Base-by-base conservation (phyloP, 2,113 vertebrate species). In the Caretta caretta region DNA sequence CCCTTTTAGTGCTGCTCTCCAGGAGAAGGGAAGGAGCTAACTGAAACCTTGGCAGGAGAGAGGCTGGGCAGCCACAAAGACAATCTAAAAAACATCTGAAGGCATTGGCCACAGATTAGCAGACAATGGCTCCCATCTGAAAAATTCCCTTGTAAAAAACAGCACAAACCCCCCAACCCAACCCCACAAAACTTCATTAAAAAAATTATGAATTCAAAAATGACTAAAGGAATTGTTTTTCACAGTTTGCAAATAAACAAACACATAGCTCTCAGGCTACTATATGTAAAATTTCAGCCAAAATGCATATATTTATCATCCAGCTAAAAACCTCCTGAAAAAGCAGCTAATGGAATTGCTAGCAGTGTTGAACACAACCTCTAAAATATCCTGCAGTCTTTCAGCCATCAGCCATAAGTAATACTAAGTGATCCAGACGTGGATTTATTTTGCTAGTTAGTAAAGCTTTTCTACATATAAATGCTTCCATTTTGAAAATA, bases 251-350 rank as follows among this genome's bases (percentile, higher is more conserved):
- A 53, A 53, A 87, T 46, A 84, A 92, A 48, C 35, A 35, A 79
- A 86, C 50, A 92, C 93, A 95, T 94, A 90, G 6, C 31, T 65
- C 42, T 57, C 57, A 69, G 86, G 83, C 27, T 88, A 79, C 19
- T 1, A 20, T 3, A 82, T 91, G 54, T 83, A 90, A 90, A 80
- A 53, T 84, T 25, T 91, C 53, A 93, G 46, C 35, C 35, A 42
- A 1, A 89, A 91, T 90, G 84, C 62, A 88, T 53, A 50, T 31
- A 86, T 75, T 72, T 76, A 50, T 65, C 56, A 91, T 10, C 35
- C 51, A 86, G 38, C 35, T 84, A 38, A 96, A 83, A 65, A 62
- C 9, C 84, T 48, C 38, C 75, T 91, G 89, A 51, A 59, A 24
- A 80, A 46, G 59, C 1, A 83, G 27, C 56, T 0, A 80, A 35